Percentiles rank a stretch among this genome's conserved stretches.
Conservation (phyloP, 2,888 invertebrate genomes). For the Marasmarcha lunaedactyla region DNA sequence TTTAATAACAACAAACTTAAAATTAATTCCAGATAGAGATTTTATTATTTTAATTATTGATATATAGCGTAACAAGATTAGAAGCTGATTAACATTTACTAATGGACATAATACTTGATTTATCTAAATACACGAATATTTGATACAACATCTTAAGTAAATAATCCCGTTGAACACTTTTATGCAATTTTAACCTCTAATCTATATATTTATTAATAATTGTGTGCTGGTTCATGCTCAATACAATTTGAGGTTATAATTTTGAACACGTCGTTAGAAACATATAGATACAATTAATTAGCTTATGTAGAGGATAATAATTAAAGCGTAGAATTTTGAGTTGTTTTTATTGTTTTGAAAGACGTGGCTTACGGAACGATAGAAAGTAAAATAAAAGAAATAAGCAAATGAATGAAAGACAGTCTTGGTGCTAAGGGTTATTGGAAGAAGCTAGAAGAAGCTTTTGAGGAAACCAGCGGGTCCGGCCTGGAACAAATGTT, state of each 20-base stretch:
- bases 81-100: slow-evolving; percentile 61
- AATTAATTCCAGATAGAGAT: slow-evolving; percentile 43
- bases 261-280: slow-evolving; percentile 62
- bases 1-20: slow-evolving; percentile 52
- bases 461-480: slow-evolving; percentile 95
- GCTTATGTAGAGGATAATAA: slow-evolving; percentile 30
- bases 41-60: slow-evolving; percentile 35
- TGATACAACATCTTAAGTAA: slow-evolving; percentile 62
- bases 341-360: slow-evolving; percentile 31
- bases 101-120: slow-evolving; percentile 61
- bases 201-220: slow-evolving; percentile 52
- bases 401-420: slow-evolving; percentile 59
- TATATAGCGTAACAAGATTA: slow-evolving; percentile 57
- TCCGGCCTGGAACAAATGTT: slow-evolving; percentile 78
- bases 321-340: slow-evolving; percentile 37
- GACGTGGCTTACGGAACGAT: slow-evolving; percentile 45
- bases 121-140: slow-evolving; percentile 63
- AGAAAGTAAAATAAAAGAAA: slow-evolving; percentile 43
- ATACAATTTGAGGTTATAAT: slow-evolving; percentile 19
- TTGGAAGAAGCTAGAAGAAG: slow-evolving; percentile 84
- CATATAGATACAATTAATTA: slow-evolving; percentile 40
- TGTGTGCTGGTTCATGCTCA: slow-evolving; percentile 52
- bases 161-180: slow-evolving; percentile 66
- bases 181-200: slow-evolving; percentile 50
- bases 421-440: slow-evolving; percentile 68